Percentiles rank a stretch among this genome's conserved stretches.
These are phyloP conservation scores for Pseudopipra pipra DNA, from an alignment of 2,113 vertebrate species.

Conservation along the genomic window DNA sequence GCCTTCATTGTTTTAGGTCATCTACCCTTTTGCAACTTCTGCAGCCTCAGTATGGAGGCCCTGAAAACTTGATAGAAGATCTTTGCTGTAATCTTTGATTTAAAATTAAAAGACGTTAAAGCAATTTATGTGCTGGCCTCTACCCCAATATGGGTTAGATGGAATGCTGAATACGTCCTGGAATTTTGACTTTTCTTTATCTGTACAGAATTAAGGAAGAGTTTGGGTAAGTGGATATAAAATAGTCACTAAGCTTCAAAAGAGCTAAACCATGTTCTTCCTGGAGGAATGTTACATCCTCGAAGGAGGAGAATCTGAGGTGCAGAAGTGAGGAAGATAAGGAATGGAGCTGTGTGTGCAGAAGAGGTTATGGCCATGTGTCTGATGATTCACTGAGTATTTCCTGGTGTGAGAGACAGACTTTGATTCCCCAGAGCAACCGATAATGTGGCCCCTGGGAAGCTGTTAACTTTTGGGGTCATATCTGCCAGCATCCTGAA, in stretches of 20 bases:
- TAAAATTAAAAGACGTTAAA: background rate
- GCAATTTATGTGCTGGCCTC: background rate
- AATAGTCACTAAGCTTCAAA: background rate
- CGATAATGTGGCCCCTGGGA: background rate
- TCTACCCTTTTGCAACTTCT: background rate
- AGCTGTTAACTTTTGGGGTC: background rate
- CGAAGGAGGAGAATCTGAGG: background rate
- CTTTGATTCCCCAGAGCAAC: background rate
- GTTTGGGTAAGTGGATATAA: background rate
- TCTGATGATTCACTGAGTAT: background rate
- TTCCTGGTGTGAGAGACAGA: background rate
- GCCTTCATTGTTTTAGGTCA: background rate
- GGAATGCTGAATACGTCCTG: background rate
- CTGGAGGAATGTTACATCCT: background rate
- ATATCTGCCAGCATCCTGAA: background rate
- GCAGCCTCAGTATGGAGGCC: background rate
- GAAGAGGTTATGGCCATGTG: accelerated
- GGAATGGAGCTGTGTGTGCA: background rate
- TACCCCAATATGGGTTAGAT: background rate
- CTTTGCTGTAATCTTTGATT: background rate
- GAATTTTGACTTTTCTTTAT: background rate
- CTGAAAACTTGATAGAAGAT: background rate
- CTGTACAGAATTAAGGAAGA: background rate
- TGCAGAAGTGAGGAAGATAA: background rate
- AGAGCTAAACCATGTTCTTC: background rate